Evolutionary conservation across 2,888 invertebrate species (phyloP).

Genomic region (Schrankia costaestrigalis): DNA sequence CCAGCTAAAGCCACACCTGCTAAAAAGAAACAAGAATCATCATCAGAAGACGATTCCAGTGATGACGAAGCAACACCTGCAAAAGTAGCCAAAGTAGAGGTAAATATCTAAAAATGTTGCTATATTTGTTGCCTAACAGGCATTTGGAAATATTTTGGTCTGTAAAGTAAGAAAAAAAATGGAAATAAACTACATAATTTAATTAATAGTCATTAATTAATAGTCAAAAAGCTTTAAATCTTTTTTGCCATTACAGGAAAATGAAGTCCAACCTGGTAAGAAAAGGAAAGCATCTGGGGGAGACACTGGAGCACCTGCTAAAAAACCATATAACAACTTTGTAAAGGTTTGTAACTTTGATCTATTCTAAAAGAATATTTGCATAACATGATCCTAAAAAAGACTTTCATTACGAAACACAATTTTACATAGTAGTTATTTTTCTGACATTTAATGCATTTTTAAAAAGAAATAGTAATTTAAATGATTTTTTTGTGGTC

Average conservation of each 20-base stretch:
- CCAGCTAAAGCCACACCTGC: conserved; percentile 25
- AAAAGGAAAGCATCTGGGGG: conserved; percentile 70
- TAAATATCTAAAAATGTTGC: conserved; percentile 2
- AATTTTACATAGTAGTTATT: too few relatives aligned
- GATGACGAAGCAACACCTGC: conserved; percentile 47
- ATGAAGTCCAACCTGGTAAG: conserved; percentile 52
- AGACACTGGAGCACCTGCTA: conserved; percentile 57
- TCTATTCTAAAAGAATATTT: too few relatives aligned
- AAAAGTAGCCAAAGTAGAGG: conserved; percentile 43
- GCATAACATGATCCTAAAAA: too few relatives aligned
- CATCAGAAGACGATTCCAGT: conserved; percentile 39
- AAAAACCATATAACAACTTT: conserved; percentile 85
- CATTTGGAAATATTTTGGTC: too few relatives aligned
- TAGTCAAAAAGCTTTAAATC: neutral
- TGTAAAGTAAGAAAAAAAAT: too few relatives aligned
- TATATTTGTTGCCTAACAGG: too few relatives aligned
- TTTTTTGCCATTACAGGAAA: conserved; percentile 23
- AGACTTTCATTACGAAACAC: too few relatives aligned
- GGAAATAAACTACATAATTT: too few relatives aligned
- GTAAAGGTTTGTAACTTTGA: conserved; percentile 82
- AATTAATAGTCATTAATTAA: too few relatives aligned
- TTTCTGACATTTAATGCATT: too few relatives aligned
- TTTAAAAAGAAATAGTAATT: too few relatives aligned
- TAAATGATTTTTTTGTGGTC: too few relatives aligned
- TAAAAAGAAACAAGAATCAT: conserved; percentile 27